Base-by-base conservation (phyloP, 2,888 invertebrate genomes). In the Villa cingulata region DNA sequence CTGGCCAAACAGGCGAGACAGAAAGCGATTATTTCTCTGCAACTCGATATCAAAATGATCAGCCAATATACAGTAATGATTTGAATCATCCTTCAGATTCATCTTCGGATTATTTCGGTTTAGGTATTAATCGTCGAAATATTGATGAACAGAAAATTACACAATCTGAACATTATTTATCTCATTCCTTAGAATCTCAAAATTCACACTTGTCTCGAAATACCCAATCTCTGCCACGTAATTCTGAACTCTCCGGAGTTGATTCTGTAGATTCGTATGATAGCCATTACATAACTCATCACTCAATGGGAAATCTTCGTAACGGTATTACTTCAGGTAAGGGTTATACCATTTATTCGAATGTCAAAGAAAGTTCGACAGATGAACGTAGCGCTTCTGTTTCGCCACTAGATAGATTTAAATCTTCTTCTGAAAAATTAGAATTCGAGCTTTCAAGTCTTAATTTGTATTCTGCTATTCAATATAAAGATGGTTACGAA, bases 371-470 rank as follows among this genome's bases (percentile, higher is more conserved):
- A 34, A 44, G 50, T 42, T 50, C 53, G 14, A 48, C 50, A 38
- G 59, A 59, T 32, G 60, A 61, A 41, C 55, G 56, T 36, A 60
- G 55, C 39, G 54, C 56, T 19, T 56, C 56, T 39, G 56, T 54
- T 32, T 60, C 60, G 9, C 60, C 60, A 3, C 50, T 60, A 44
- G 58, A 60, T 54, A 58, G 59, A 45, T 56, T 59, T 19, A 61
- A 59, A 47, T 57, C 53, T n/a, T 67, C 67, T 6, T 62, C 66
- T 1, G 67, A 68, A 48, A 63, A 75, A 52, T 69, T 76, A 54
- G 77, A 77, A 62, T 76, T 73, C 66, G 74, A 77, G 65, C 67
- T 76, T 43, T 72, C 75, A 42, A 72, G 75, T 61, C 65, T 67
- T 54, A 73, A 75, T 67, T 72, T 76, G 55, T 77, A 77, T 63